These are phyloP conservation scores for Rhamphomyia laevipes DNA, from an alignment of 2,888 invertebrate species.

Conservation along the genomic window DNA sequence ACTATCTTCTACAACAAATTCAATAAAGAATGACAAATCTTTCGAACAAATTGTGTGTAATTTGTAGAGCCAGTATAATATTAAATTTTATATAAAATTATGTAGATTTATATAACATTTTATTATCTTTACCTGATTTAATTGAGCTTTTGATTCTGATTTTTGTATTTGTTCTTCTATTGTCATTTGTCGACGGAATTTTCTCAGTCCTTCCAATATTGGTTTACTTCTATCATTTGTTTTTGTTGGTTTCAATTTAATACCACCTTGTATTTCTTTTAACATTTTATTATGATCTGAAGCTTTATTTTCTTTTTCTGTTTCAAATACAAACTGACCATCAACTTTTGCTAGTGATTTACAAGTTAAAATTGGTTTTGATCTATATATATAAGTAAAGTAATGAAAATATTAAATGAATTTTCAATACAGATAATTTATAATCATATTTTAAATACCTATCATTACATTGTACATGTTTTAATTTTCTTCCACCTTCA, in stretches of 20 bases:
- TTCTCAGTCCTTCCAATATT: constrained; percentile 67
- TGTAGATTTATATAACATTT: no score
- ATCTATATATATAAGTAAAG: constrained; percentile 35
- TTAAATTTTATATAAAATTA: no score
- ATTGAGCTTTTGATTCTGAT: constrained; percentile 55
- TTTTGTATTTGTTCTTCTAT: constrained; percentile 82
- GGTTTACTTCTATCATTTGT: constrained; percentile 83
- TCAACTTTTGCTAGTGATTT: constrained; percentile 55
- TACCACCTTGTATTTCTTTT: constrained; percentile 68
- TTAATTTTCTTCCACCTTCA: constrained; percentile 65
- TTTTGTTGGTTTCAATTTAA: constrained; percentile 60
- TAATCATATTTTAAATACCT: no score
- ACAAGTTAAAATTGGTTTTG: constrained; percentile 47
- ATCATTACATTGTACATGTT: constrained; percentile 77
- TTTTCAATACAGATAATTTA: no score
- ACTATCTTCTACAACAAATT: no score
- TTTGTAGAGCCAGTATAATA: no score
- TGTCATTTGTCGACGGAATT: constrained; percentile 80
- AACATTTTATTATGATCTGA: constrained; percentile 70
- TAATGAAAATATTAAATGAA: background rate
- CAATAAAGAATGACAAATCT: no score
- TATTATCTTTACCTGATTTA: constrained; percentile 1
- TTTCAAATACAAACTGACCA: constrained; percentile 75
- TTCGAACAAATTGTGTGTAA: no score
- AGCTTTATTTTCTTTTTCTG: constrained; percentile 63